Conservation (phyloP, 2,888 invertebrate species). For the Steinernema hermaphroditum region DNA sequence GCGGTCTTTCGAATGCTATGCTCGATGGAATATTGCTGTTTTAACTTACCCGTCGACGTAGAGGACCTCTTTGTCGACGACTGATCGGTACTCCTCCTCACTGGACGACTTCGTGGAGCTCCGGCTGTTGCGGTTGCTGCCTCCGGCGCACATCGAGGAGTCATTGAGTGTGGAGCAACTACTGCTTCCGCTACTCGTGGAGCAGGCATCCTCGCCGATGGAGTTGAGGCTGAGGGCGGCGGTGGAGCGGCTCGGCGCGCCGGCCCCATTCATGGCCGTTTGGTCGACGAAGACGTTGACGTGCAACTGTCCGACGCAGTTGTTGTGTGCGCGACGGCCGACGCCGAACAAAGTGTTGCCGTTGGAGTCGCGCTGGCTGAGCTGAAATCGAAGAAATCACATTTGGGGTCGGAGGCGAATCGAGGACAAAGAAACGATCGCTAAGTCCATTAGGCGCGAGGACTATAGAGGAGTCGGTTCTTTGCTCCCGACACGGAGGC, state of each 20-base stretch:
- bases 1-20: too few species aligned
- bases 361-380: constrained; percentile 16
- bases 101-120: constrained; percentile 10
- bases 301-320: constrained; percentile 12
- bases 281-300: constrained; percentile 17
- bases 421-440: too few species aligned
- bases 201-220: neutral
- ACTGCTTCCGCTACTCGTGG: constrained; percentile 13
- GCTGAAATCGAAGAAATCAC: neutral
- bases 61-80: neutral
- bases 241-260: neutral
- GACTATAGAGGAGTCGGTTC: too few species aligned
- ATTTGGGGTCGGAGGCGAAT: too few species aligned
- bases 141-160: neutral
- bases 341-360: constrained; percentile 20
- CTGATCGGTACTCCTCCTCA: constrained; percentile 1
- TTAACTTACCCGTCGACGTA: constrained; percentile 14
- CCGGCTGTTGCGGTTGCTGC: neutral
- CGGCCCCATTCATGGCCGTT: neutral
- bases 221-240: constrained; percentile 12
- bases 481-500: neutral
- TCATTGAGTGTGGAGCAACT: constrained; percentile 1
- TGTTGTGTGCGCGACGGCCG: constrained; percentile 13
- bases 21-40: too few species aligned
- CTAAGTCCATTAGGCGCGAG: neutral